Base-by-base conservation (phyloP, 2,797 vertebrate genomes). In the Ficedula albicollis region DNA sequence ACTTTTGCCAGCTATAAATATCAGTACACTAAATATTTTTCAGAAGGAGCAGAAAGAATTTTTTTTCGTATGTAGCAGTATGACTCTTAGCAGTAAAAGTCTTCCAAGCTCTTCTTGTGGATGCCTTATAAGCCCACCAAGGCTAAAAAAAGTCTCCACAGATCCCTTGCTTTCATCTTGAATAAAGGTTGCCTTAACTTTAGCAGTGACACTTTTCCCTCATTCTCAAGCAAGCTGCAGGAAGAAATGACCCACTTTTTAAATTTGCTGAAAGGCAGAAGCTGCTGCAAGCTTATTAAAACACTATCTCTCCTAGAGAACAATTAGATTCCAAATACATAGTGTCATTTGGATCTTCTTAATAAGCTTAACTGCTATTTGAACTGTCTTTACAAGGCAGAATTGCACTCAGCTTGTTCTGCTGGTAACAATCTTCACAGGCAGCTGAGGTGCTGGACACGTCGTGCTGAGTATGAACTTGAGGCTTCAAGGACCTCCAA, bases 211-310 rank as follows among this genome's bases (percentile, higher is more conserved):
- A 52, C 62, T 72, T 84, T 38, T 51, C 62, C 39, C 25, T 83
- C 51, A 29, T 29, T 38, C 64, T 62, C 43, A 48, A 69, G 84
- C 32, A 32, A 62, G 64, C 69, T 52, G 69, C 68, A 83, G 79
- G 55, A 91, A 94, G 87, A 89, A 91, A 70, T 88, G 69, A 94
- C 84, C 68, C 87, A 78, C 46, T 96, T 95, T 58, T 1, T 95
- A 76, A 43, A 92, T 77, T 78, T 92, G 76, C 75, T 87, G 82
- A 92, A 92, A 93, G 46, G 76, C 58, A 81, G 76, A 77, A 94
- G 79, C 84, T 67, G 69, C 74, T 68, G 25, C 73, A 86, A 87
- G 82, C 82, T 93, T 62, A 62, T 92, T 94, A 94, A 59, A 95
- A 58, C 22, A 22, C 75, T 41, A 0, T 84, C 51, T 89, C 68